Percentiles rank a stretch among this genome's conserved stretches.
Evolutionary conservation across 2,113 vertebrate species (phyloP).

Genomic region (Bostrychus sinensis): DNA sequence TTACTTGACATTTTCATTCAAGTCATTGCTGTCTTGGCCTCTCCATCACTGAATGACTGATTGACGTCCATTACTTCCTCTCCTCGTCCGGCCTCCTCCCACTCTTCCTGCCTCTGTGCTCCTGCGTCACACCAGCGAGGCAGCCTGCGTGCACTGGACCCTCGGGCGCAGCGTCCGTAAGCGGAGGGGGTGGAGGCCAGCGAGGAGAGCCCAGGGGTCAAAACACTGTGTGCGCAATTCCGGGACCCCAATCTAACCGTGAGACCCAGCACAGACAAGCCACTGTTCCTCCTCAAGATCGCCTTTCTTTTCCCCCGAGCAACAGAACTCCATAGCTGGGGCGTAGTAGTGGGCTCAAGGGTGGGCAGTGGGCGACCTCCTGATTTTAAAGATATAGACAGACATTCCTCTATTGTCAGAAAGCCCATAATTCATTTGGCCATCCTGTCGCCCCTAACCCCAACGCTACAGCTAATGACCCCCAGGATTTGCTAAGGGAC

Average conservation of each 20-base stretch:
- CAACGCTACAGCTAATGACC: slow-evolving; percentile 58
- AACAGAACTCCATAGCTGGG: slow-evolving; percentile 53
- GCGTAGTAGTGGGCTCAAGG: slow-evolving; percentile 55
- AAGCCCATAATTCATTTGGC: slow-evolving; percentile 60
- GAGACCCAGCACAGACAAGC: slow-evolving; percentile 65
- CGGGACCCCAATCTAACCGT: slow-evolving; percentile 64
- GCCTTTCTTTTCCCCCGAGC: slow-evolving; percentile 74
- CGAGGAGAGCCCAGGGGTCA: slow-evolving; percentile 72
- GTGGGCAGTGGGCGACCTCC: slow-evolving; percentile 67
- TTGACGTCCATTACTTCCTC: slow-evolving; percentile 31
- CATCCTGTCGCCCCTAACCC: slow-evolving; percentile 38
- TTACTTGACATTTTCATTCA: slow-evolving; percentile 48
- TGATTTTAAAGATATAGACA: slow-evolving; percentile 82
- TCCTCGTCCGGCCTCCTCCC: slow-evolving; percentile 30
- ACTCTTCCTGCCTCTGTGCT: slow-evolving; percentile 34
- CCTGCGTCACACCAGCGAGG: slow-evolving; percentile 63
- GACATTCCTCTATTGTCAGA: slow-evolving; percentile 70
- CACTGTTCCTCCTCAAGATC: slow-evolving; percentile 77
- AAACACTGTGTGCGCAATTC: slow-evolving; percentile 79
- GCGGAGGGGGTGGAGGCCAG: slow-evolving; percentile 62
- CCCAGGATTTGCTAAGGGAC: slow-evolving; percentile 66
- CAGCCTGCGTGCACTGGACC: slow-evolving; percentile 61
- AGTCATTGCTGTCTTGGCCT: slow-evolving; percentile 46
- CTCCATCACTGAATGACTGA: slow-evolving; percentile 51
- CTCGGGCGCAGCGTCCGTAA: slow-evolving; percentile 57